Conservation (phyloP, 2,888 invertebrate species). For the Callyntrura guangdongensis region DNA sequence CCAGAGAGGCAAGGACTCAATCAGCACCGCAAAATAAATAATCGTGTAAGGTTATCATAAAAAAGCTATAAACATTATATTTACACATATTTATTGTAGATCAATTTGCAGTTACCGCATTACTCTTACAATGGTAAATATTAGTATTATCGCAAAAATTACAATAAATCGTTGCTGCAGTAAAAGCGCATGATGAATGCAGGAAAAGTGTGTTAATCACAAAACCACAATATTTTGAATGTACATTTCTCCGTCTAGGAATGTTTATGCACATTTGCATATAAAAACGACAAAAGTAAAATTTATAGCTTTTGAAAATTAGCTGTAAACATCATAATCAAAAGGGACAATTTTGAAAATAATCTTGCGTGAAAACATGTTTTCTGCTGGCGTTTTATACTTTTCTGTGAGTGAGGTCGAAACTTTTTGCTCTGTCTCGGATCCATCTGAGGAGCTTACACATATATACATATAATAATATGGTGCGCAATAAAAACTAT, state of each 20-base stretch:
- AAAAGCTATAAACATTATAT: too few relatives aligned
- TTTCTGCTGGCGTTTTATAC: constrained; percentile 25
- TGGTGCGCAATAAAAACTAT: too few relatives aligned
- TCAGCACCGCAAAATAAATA: neutral
- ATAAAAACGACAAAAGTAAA: constrained; percentile 2
- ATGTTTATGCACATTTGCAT: neutral
- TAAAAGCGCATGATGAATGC: neutral
- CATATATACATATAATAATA: neutral
- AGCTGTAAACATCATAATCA: neutral
- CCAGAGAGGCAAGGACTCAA: neutral
- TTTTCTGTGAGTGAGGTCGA: constrained; percentile 70
- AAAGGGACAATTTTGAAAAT: neutral
- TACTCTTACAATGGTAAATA: neutral
- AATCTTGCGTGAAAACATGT: constrained; percentile 24
- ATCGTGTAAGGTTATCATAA: too few relatives aligned
- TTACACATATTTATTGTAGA: too few relatives aligned
- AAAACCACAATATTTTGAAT: constrained; percentile 25
- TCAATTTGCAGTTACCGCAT: neutral
- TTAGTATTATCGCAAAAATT: neutral
- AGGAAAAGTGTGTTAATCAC: constrained; percentile 10
- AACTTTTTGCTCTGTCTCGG: constrained; percentile 70
- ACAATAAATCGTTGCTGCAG: neutral
- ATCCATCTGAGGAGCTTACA: constrained; percentile 53
- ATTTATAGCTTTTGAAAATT: neutral
- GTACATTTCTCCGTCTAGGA: neutral